phyloP scores from a whole-genome alignment of 2,113 vertebrate genomes.

The Mustela nigripes region DNA sequence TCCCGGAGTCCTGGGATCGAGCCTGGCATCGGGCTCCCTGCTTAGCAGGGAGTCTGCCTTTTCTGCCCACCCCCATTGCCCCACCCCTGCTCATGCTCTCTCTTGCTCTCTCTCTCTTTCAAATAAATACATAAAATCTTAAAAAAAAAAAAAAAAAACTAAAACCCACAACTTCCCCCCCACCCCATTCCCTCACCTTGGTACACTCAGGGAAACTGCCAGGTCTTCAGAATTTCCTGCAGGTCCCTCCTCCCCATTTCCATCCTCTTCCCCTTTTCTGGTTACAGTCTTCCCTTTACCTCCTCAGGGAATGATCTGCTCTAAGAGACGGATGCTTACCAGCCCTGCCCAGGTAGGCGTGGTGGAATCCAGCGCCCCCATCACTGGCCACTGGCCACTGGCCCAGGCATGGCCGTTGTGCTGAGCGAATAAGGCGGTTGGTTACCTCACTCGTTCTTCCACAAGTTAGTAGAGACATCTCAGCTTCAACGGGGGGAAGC shows the following conservation, averaged over 20 bases:
- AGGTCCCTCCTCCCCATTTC: background rate
- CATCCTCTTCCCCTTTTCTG: background rate
- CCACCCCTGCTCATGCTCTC: no score
- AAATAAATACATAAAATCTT: no score
- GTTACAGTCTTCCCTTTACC: fast-evolving
- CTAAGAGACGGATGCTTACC: fast-evolving
- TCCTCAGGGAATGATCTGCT: background rate
- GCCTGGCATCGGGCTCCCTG: no score
- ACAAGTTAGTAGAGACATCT: background rate
- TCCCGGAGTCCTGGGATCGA: no score
- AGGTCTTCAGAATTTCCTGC: background rate
- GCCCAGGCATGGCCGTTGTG: background rate
- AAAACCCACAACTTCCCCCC: background rate
- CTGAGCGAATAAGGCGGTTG: fast-evolving
- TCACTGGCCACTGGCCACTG: fast-evolving
- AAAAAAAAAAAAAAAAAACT: no score
- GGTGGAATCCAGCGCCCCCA: fast-evolving
- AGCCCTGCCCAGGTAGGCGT: background rate
- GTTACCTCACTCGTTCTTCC: background rate
- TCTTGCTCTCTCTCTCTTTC: no score
- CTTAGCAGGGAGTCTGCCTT: no score
- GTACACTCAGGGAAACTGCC: background rate
- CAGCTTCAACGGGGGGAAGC: background rate
- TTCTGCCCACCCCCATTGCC: no score
- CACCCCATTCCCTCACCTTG: background rate